These are phyloP conservation scores for Syngnathus acus DNA, from an alignment of 2,797 vertebrate species.

Conservation along the genomic window DNA sequence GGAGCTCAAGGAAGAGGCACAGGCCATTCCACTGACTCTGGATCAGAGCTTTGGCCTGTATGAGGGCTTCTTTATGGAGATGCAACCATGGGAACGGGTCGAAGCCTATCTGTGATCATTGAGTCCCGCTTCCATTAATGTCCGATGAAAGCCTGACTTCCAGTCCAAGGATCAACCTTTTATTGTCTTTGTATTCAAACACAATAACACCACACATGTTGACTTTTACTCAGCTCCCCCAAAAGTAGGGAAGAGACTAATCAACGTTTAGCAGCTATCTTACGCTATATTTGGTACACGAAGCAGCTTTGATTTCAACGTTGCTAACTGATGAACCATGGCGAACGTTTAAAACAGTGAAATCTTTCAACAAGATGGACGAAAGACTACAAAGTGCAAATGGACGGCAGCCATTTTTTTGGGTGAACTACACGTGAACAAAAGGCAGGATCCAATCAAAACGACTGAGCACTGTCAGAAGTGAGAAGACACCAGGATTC, in stretches of 20 bases:
- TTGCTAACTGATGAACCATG: neutral
- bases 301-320: neutral
- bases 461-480: conserved; percentile 34
- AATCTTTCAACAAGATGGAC: neutral
- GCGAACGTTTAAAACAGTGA: neutral
- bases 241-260: neutral
- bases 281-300: neutral
- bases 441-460: neutral
- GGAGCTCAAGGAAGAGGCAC: conserved; percentile 75
- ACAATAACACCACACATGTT: neutral
- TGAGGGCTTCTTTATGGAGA: conserved; percentile 75
- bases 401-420: conserved; percentile 10
- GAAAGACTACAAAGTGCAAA: neutral
- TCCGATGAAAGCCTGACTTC: conserved; percentile 5
- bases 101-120: conserved; percentile 67
- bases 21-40: conserved; percentile 64
- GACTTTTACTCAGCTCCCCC: neutral
- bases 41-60: conserved; percentile 71
- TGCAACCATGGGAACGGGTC: conserved; percentile 74
- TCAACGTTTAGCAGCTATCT: neutral
- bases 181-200: conserved; percentile 3
- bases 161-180: neutral
- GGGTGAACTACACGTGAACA: neutral
- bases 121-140: conserved; percentile 15
- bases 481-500: conserved; percentile 39